Conservation (phyloP, 2,888 invertebrate species). For the Chydorus sphaericus region DNA sequence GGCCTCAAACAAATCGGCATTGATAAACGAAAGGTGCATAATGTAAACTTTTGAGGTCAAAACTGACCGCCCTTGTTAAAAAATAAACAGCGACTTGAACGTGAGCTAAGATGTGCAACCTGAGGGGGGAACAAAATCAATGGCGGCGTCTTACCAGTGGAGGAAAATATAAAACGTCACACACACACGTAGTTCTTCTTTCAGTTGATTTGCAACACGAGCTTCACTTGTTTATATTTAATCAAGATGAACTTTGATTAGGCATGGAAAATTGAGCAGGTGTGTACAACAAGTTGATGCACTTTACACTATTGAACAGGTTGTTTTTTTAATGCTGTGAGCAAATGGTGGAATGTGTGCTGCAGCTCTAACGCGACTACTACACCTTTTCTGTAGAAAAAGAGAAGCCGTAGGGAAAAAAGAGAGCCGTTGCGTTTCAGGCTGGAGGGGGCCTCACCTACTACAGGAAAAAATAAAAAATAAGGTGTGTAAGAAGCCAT, state of each 20-base stretch:
- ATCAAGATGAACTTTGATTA: no score
- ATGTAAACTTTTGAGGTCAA: not conserved
- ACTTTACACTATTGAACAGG: no score
- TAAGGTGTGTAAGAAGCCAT: not conserved
- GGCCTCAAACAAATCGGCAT: no score
- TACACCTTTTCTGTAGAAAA: not conserved
- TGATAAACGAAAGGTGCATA: not conserved
- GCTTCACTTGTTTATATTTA: no score
- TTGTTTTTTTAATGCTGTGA: no score
- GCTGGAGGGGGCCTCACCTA: not conserved
- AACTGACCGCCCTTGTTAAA: not conserved
- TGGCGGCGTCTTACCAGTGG: not conserved
- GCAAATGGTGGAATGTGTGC: conserved; percentile 5
- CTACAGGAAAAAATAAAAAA: not conserved
- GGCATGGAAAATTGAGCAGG: no score
- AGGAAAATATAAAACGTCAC: not conserved
- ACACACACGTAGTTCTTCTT: not conserved
- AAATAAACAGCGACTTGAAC: conserved; percentile 2
- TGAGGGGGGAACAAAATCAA: not conserved
- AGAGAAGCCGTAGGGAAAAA: not conserved
- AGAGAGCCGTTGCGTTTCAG: not conserved
- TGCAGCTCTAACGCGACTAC: not conserved
- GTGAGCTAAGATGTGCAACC: not conserved
- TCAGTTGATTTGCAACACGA: no score
- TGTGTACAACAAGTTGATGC: no score